These are phyloP conservation scores for Acinonyx jubatus DNA, from an alignment of 2,113 vertebrate species.

Conservation along the genomic window DNA sequence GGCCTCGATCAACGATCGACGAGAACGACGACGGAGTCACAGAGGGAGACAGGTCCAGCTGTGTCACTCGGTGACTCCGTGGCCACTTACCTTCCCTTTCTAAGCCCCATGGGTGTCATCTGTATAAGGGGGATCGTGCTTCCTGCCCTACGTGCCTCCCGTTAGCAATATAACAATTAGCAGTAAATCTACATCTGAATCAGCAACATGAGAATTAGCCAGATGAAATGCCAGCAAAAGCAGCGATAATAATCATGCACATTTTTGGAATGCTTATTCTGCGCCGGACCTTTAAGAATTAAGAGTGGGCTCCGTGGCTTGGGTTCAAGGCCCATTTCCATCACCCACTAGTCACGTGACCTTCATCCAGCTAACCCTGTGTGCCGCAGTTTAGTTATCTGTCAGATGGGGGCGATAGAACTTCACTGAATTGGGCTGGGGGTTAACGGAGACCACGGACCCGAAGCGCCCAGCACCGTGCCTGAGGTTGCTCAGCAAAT, in stretches of 20 bases:
- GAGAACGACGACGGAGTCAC: rapidly evolving
- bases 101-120: neutral
- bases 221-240: neutral
- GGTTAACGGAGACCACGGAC: neutral
- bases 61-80: neutral
- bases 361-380: neutral
- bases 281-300: neutral
- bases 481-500: neutral
- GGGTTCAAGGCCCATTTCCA: neutral
- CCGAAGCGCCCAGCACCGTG: neutral
- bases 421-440: neutral
- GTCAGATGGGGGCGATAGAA: neutral
- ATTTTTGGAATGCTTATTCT: neutral
- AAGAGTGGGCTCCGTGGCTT: neutral
- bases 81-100: neutral
- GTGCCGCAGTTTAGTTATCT: neutral
- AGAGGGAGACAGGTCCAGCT: neutral
- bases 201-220: neutral
- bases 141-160: neutral
- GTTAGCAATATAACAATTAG: neutral
- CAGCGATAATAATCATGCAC: too few relatives aligned
- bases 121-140: neutral
- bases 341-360: neutral
- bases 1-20: rapidly evolving
- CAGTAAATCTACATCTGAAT: neutral